Evolutionary conservation across 2,888 invertebrate species (phyloP), one percentile per base, ranked within the genome.

Genomic region (Margaritifera margaritifera): DNA sequence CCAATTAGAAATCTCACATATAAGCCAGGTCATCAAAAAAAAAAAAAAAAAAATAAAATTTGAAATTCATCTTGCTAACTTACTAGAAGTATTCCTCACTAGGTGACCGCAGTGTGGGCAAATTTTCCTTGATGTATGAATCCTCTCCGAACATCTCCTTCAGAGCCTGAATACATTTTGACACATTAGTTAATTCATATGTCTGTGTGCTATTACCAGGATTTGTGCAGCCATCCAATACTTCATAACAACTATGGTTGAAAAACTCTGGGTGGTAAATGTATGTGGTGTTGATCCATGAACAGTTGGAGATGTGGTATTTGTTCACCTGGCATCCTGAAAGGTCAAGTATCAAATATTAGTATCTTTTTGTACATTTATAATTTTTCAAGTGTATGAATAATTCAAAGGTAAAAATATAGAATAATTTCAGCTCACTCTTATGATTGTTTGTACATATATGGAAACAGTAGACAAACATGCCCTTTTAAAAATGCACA

Each of bases 31-130:
- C 20, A 27, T 19, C 25, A 6, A 8, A 24, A 19, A 59, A 60
- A 22, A 27, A 31, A 60, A 19, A 31, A n/a, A n/a, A n/a, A 27
- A 60, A 11, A 19, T 27, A 27, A 18, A 19, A 1, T 27, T 2
- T 55, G 24, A 63, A 62, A 66, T 25, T 55, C 11, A 20, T 66
- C 8, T 4, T 11, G 20, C 19, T n/a, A 15, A 80, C 86, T 82
- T 72, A 87, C 87, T 85, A 84, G 75, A 86, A 87, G 63, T 85
- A 87, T 58, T 87, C 87, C 53, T 85, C 84, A 66, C 83, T 84
- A 0, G 86, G 83, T 51, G 78, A 82, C 59, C 78, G 80, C 31
- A 79, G 66, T 56, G 62, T 69, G 18, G 72, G 64, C 66, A 76
- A 58, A 24, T 65, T 53, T 58, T 66, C 62, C 20, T 73, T 42